These are phyloP conservation scores for Kuschelorhynchus macadamiae DNA, from an alignment of 2,888 invertebrate species.

Conservation along the genomic window DNA sequence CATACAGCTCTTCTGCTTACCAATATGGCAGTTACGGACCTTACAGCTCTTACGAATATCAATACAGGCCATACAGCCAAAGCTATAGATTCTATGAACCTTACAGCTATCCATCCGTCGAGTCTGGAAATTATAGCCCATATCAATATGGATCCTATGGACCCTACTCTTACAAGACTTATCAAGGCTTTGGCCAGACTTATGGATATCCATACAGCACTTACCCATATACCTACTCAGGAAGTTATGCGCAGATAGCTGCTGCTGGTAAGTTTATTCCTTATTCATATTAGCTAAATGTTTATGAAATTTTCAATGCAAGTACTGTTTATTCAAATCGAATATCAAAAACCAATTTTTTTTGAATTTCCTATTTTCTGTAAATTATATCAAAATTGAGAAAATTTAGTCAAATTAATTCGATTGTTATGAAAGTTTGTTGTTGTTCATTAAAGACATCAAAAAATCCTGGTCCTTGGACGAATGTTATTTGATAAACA, in stretches of 20 bases:
- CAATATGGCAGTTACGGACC: constrained; percentile 7
- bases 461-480: too few species aligned
- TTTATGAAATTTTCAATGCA: too few species aligned
- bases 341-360: too few species aligned
- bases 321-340: too few species aligned
- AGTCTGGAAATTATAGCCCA: constrained; percentile 18
- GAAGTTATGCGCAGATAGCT: constrained; percentile 5
- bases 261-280: constrained; percentile 33
- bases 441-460: too few species aligned
- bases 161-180: constrained; percentile 5
- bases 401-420: too few species aligned
- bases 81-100: constrained; percentile 8
- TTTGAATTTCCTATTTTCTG: too few species aligned
- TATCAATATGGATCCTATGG: constrained; percentile 8
- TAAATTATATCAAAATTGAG: too few species aligned
- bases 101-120: not conserved
- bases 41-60: not conserved
- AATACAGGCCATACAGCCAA: constrained; percentile 12
- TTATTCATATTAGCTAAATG: too few species aligned
- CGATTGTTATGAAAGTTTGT: too few species aligned
- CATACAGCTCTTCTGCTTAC: not conserved
- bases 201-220: constrained; percentile 3
- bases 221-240: constrained; percentile 11
- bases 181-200: not conserved
- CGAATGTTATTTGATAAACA: too few species aligned